Evolutionary conservation across 2,888 invertebrate genomes (phyloP), one percentile per base, ranked within the genome.

Genomic region (Nebria brevicollis): DNA sequence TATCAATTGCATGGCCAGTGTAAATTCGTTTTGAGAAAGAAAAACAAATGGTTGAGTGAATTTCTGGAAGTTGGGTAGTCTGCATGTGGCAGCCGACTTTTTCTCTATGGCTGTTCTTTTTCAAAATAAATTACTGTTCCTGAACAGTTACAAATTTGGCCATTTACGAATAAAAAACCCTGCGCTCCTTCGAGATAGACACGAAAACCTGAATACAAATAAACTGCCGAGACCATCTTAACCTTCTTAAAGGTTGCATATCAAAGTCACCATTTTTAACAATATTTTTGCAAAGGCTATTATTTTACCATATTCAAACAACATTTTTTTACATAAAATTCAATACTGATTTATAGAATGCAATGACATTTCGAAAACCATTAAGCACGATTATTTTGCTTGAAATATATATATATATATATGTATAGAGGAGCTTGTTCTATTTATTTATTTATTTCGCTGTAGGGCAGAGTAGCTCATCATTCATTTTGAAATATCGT

Each of bases 401-500:
- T 26, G 8, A 3, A 54, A 54, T 54, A 54, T 54, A 54, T 54
- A 54, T 8, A 54, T 54, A 54, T 13, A 11, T 54, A 54, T 11
- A 54, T 54, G 8, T 54, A 34, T 34, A 20, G 20, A 20, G 20
- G 1, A 20, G 20, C 20, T 20, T 20, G 20, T 20, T 20, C 34
- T 54, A 13, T 54, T 54, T 54, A 68, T 68, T 68, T 68, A 68
- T 68, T 68, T 68, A 68, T 68, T 68, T 68, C 25, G 26, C 26
- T 20, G 25, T 25, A 11, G 20, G 26, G 8, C 26, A 68, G 26
- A 68, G 8, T 25, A 25, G 68, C 26, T 8, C 15, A 68, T 68
- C 68, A 68, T 68, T 68, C 68, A 68, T 26, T 68, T 68, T 68
- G 68, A 68, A 68, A 68, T 68, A 68, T 68, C 26, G 68, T 68